phyloP scores from a whole-genome alignment of 2,888 invertebrate genomes.

The Rhagonycha fulva region DNA sequence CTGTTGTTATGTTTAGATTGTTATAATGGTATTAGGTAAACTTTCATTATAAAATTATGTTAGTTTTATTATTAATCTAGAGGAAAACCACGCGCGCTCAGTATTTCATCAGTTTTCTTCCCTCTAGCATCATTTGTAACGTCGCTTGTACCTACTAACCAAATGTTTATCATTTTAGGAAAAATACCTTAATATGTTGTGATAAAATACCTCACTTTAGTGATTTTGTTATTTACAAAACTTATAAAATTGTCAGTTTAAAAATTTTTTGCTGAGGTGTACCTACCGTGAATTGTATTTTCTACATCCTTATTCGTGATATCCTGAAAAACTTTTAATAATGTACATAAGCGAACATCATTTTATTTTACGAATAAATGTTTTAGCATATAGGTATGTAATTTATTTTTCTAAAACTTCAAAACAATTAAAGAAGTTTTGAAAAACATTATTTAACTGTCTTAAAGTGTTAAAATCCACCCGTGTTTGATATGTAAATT shows the following conservation, averaged over 20 bases:
- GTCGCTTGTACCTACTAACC: neutral
- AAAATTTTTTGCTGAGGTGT: neutral
- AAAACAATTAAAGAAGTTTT: neutral
- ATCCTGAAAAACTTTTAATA: constrained; percentile 22
- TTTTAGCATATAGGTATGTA: neutral
- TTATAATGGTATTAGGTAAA: neutral
- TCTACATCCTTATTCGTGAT: constrained; percentile 21
- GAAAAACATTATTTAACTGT: neutral
- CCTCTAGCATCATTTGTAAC: neutral
- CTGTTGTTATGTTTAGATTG: no score
- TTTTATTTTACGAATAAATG: neutral
- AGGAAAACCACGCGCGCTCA: neutral
- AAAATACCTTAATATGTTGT: neutral
- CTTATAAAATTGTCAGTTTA: neutral
- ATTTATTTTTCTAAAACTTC: neutral
- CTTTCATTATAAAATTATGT: neutral
- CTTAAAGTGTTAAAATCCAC: neutral
- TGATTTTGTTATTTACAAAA: neutral
- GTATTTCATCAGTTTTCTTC: neutral
- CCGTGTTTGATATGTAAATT: constrained; percentile 11
- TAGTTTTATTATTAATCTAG: neutral
- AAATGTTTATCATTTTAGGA: neutral
- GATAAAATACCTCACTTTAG: neutral
- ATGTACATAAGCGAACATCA: neutral
- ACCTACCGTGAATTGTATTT: constrained; percentile 17